Conservation (phyloP, 2,888 invertebrate species). For the Isoperla grammatica region DNA sequence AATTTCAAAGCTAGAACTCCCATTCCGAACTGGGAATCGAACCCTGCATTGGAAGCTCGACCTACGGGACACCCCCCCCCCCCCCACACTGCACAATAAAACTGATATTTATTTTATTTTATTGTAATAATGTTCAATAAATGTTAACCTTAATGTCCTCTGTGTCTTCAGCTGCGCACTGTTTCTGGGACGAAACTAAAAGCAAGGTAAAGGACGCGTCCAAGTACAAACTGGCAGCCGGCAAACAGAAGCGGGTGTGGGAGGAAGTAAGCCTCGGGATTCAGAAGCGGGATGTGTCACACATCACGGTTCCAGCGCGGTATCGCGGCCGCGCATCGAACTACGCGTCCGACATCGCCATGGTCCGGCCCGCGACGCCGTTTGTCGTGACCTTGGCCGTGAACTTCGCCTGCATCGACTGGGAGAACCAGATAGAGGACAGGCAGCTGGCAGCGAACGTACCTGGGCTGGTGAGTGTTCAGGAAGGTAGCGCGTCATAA, state of each 20-base stretch:
- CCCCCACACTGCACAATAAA: no score
- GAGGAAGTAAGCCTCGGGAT: conserved; percentile 22
- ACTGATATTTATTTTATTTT: no score
- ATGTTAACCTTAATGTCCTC: no score
- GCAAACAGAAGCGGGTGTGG: conserved; percentile 41
- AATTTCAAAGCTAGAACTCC: no score
- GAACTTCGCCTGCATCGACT: conserved; percentile 34
- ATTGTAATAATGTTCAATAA: no score
- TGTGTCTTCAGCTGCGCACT: conserved; percentile 44
- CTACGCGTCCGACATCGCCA: conserved; percentile 35
- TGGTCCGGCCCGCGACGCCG: conserved; percentile 31
- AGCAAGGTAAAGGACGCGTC: conserved; percentile 32
- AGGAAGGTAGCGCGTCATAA: no score
- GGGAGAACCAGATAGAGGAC: conserved; percentile 30
- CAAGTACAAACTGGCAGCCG: conserved; percentile 38
- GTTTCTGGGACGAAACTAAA: conserved; percentile 39
- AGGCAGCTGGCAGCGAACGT: conserved; percentile 31
- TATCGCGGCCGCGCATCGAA: conserved; percentile 34
- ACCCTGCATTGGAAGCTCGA: no score
- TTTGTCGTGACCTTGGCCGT: conserved; percentile 33
- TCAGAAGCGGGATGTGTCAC: conserved; percentile 21
- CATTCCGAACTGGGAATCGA: no score
- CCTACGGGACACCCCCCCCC: no score
- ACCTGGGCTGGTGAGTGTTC: no score
- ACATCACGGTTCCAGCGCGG: conserved; percentile 29